Evolutionary conservation across 2,888 invertebrate species (phyloP).

Genomic region (Drosophila anomelani): DNA sequence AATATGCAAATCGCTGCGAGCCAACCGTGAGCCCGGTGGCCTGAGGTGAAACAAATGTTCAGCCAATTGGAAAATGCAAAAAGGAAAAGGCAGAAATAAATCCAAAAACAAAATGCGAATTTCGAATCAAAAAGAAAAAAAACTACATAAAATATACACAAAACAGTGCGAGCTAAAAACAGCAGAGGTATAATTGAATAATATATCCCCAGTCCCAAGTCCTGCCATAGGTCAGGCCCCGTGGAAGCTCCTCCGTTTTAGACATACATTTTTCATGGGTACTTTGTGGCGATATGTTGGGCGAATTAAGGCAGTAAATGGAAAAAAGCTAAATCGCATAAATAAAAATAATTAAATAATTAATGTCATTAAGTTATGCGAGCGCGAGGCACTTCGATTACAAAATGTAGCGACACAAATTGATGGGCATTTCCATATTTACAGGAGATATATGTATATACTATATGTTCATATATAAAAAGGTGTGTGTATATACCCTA

Average conservation of each 20-base stretch:
- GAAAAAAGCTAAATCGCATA: constrained; percentile 54
- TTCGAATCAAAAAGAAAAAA: constrained; percentile 4
- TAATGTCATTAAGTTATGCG: constrained; percentile 75
- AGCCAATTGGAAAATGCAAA: constrained; percentile 67
- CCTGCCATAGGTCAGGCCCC: constrained; percentile 29
- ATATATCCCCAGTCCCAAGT: constrained; percentile 57
- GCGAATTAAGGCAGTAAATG: constrained; percentile 20
- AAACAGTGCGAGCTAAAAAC: constrained; percentile 6
- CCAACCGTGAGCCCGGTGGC: constrained; percentile 42
- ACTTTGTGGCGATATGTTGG: constrained; percentile 18
- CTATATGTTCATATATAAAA: constrained; percentile 6
- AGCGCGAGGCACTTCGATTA: constrained; percentile 50
- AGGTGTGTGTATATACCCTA: constrained; percentile 39
- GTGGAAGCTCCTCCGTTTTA: constrained; percentile 21
- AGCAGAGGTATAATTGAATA: constrained; percentile 56
- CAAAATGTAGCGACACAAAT: constrained; percentile 43
- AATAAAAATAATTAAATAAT: constrained; percentile 80
- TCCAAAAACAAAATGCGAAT: constrained; percentile 11
- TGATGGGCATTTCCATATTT: constrained; percentile 23
- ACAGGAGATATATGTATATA: constrained; percentile 17
- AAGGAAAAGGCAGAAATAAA: constrained; percentile 20
- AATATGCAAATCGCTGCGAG: constrained; percentile 64
- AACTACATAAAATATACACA: constrained; percentile 26
- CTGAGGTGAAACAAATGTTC: constrained; percentile 65
- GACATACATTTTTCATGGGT: constrained; percentile 35